Base-by-base conservation (phyloP, 2,797 vertebrate species). In the Sciaenops ocellatus region DNA sequence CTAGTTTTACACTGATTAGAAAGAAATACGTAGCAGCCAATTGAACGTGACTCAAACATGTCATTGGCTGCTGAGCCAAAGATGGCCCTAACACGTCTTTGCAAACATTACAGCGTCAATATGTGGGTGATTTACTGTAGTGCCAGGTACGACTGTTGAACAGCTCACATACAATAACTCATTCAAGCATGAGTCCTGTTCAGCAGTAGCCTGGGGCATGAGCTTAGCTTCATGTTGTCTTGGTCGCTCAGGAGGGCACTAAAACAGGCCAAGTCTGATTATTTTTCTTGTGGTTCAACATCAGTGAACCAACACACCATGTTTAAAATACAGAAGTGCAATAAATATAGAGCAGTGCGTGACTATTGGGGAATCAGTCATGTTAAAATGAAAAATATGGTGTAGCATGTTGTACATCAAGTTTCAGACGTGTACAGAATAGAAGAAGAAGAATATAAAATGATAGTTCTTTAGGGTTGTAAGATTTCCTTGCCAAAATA, bases 171-270 rank as follows among this genome's bases (percentile, higher is more conserved):
- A 64, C 42, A 71, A 55, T 78, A 75, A 87, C 44, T 85, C 79
- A 63, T 55, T 48, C 54, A 65, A 72, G 76, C 85, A 50, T 6
- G 71, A 85, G 71, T 63, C 67, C 46, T 24, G 69, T 56, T 71
- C 57, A 26, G 72, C 55, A 62, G 76, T 63, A 78, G 81, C 67
- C 67, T 26, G 57, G 51, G 71, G 79, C 66, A 44, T 22, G 20
- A 68, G 60, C 75, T 74, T 9, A 34, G 78, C 48, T 80, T 76
- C 0, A 20, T 88, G 89, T 90, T 91, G 86, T 90, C 74, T 63
- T 56, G 70, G 86, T 87, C 84, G 65, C 90, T 86, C 85, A 57
- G 76, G 83, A 89, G 86, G 83, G n/a, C 76, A 78, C 82, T 90
- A 87, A 91, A 89, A 84, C 74, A 81, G n/a, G 76, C 59, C 67